Percentiles rank a stretch among this genome's conserved stretches.
phyloP scores from a whole-genome alignment of 1,140 invertebrate species.

The Adelges cooleyi region DNA sequence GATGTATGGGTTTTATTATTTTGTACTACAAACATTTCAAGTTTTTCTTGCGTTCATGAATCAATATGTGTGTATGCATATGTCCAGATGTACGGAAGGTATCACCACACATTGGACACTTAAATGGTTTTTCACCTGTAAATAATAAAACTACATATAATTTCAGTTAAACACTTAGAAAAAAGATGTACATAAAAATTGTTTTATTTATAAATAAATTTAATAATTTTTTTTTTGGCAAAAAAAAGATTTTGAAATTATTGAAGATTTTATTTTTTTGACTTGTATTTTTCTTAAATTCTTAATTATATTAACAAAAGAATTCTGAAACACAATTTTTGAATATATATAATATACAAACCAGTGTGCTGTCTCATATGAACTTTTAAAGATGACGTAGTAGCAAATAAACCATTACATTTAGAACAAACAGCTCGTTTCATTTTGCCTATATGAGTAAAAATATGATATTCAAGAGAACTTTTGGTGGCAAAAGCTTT shows the following conservation, averaged over 20 bases:
- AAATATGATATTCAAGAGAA: conserved; percentile 48
- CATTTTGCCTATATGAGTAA: conserved; percentile 44
- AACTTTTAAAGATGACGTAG: conserved; percentile 53
- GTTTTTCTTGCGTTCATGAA: conserved; percentile 41
- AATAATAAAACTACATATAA: conserved; percentile 28
- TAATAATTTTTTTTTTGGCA: too few relatives aligned
- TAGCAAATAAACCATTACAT: conserved; percentile 47
- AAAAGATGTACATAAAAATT: too few relatives aligned
- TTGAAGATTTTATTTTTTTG: too few relatives aligned
- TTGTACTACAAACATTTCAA: conserved; percentile 6
- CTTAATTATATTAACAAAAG: too few relatives aligned
- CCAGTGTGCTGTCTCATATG: conserved; percentile 58
- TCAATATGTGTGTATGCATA: conserved; percentile 49
- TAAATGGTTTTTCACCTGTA: conserved; percentile 53
- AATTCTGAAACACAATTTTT: too few relatives aligned
- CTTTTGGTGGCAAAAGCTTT: conserved; percentile 57
- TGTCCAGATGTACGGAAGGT: conserved; percentile 58
- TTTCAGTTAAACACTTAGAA: too few relatives aligned
- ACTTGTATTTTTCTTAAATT: too few relatives aligned
- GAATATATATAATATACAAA: too few relatives aligned
- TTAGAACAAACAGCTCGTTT: conserved; percentile 48
- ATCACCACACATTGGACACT: conserved; percentile 50
- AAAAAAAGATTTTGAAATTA: too few relatives aligned
- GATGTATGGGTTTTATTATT: too few relatives aligned
- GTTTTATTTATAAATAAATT: too few relatives aligned